Base-by-base conservation (phyloP, 2,888 invertebrate species). In the Drosophila koepferae region DNA sequence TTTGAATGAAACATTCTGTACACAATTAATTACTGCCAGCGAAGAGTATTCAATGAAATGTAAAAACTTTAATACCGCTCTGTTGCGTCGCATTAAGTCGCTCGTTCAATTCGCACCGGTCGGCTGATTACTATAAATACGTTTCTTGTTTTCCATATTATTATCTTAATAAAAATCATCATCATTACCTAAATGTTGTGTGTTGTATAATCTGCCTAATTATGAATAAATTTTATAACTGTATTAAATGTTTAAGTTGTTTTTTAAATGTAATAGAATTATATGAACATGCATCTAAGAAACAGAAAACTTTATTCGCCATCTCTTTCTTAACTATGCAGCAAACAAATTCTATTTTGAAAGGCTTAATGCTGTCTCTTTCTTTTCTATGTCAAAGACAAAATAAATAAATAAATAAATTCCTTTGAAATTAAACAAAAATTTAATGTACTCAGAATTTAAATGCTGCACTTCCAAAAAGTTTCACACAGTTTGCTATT, bases 1-100 rank as follows among this genome's bases (percentile, higher is more conserved):
- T 20, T 96, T 97, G 91, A 97, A 96, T 87, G 97, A 97, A 90
- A 95, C 96, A 74, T 97, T 97, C 92, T 95, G 96, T 62, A 95
- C 96, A 68, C 96, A 96, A 82, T 93, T 97, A 14, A 92, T 96
- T 56, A 95, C 95, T 62, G 96, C 96, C 1, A 95, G 95, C 67
- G 95, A 95, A 93, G 95, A 95, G 77, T 95, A 95, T 81, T 94
- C 96, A 12, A 93, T 94, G 10, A 93, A 95, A 4, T 96, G 96
- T 79, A 95, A 95, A 84, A 95, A 95, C 55, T 96, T 97, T 92
- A 94, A 96, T 31, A 96, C 96, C 91, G 95, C 96, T 0, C 93
- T 97, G 10, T 92, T 97, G 60, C 95, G 97, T 77, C 95, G 97
- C 91, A 96, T 97, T 80, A 97, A 97, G 92, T 95, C 95, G 72